Conservation (phyloP, 2,888 invertebrate species). For the Tanypteryx hageni region DNA sequence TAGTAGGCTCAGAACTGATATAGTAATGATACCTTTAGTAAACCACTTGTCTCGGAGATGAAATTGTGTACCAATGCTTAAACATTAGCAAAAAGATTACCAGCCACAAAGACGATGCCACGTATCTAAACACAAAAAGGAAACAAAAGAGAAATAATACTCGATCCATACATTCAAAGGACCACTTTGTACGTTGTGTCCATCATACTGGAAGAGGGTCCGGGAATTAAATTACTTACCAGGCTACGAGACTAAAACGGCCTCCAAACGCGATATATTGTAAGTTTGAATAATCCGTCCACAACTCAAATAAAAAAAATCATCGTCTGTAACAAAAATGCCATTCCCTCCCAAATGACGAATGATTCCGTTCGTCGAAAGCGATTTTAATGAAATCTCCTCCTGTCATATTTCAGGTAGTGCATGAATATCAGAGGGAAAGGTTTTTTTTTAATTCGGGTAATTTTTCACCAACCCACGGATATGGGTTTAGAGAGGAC, state of each 20-base stretch:
- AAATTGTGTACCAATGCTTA: too few relatives aligned
- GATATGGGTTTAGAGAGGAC: not conserved
- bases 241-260: not conserved
- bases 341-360: not conserved
- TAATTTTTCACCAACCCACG: not conserved
- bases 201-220: not conserved
- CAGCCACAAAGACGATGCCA: too few relatives aligned
- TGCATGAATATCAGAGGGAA: not conserved
- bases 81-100: too few relatives aligned
- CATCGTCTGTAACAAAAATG: not conserved
- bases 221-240: not conserved
- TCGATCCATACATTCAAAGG: too few relatives aligned
- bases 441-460: not conserved
- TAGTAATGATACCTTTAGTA: too few relatives aligned
- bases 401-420: not conserved
- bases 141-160: too few relatives aligned
- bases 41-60: too few relatives aligned
- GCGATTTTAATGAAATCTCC: slow-evolving; percentile 8
- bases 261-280: not conserved
- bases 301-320: not conserved
- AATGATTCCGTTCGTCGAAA: not conserved
- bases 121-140: too few relatives aligned
- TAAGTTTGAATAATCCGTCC: not conserved
- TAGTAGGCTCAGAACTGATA: too few relatives aligned
- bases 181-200: too few relatives aligned